Percentiles rank a stretch among this genome's conserved stretches.
Conservation (phyloP, 2,888 invertebrate genomes). For the Rugalucina vietnamica region DNA sequence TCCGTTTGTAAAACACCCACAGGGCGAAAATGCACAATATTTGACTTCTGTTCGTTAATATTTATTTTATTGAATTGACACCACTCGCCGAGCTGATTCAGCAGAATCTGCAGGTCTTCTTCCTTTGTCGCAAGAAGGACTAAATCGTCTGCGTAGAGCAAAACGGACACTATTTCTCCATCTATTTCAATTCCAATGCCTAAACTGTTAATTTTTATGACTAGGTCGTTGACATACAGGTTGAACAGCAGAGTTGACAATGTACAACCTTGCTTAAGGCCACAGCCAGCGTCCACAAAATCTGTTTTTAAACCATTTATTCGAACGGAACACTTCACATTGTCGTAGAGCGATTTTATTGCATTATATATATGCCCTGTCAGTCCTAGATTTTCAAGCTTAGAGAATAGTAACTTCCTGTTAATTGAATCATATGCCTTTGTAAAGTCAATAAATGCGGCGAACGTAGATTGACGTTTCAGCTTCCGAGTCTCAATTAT, state of each 20-base stretch:
- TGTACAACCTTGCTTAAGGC: constrained; percentile 3
- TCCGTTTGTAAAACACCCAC: background rate
- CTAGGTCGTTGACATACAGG: constrained; percentile 13
- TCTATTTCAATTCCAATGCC: background rate
- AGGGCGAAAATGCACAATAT: background rate
- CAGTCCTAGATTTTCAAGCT: background rate
- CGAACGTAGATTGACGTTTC: constrained; percentile 3
- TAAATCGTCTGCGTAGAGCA: background rate
- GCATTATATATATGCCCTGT: background rate
- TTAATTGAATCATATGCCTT: constrained; percentile 11
- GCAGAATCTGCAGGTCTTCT: background rate
- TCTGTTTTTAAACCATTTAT: background rate
- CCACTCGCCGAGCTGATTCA: background rate
- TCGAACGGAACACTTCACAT: constrained; percentile 10
- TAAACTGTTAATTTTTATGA: background rate
- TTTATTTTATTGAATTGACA: background rate
- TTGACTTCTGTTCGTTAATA: background rate
- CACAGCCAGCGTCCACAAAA: background rate
- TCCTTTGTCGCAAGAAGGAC: background rate
- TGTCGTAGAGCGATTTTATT: constrained; percentile 1
- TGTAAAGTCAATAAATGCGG: constrained; percentile 1
- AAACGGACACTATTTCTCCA: background rate
- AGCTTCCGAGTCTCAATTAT: background rate
- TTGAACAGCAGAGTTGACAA: background rate
- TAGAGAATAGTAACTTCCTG: background rate